Evolutionary conservation across 2,888 invertebrate genomes (phyloP).

Genomic region (Mimumesa dahlbomi): DNA sequence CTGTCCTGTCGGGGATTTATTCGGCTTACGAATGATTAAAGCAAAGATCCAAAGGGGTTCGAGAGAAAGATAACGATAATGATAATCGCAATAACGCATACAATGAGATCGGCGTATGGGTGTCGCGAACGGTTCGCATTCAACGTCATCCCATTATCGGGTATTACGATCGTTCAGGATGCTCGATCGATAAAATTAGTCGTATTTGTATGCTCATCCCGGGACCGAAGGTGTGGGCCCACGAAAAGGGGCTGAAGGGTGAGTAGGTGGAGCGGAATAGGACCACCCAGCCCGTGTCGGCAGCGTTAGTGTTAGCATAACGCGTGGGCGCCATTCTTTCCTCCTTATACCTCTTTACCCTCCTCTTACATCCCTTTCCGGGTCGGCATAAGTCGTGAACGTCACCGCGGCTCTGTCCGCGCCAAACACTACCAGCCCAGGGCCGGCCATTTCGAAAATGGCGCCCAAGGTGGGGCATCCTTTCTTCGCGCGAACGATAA

Average conservation of each 20-base stretch:
- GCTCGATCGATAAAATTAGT: slow-evolving; percentile 63
- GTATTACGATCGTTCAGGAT: slow-evolving; percentile 52
- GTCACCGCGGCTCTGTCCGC: slow-evolving; percentile 48
- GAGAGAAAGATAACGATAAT: not conserved
- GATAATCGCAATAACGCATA: not conserved
- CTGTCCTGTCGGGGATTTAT: too few species aligned
- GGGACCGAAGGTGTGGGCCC: slow-evolving; percentile 69
- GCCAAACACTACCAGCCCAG: slow-evolving; percentile 45
- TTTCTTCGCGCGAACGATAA: slow-evolving; percentile 47
- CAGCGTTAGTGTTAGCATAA: slow-evolving; percentile 78
- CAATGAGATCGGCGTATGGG: not conserved
- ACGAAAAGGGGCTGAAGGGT: slow-evolving; percentile 67
- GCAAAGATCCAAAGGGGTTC: too few species aligned
- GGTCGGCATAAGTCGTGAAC: slow-evolving; percentile 56
- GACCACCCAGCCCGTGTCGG: slow-evolving; percentile 80
- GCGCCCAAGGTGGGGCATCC: slow-evolving; percentile 41
- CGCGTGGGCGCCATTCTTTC: slow-evolving; percentile 79
- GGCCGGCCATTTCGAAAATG: slow-evolving; percentile 53
- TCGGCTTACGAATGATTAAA: too few species aligned
- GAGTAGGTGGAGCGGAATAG: slow-evolving; percentile 78
- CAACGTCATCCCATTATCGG: slow-evolving; percentile 45
- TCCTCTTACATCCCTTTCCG: slow-evolving; percentile 63
- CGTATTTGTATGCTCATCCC: slow-evolving; percentile 59
- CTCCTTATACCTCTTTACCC: slow-evolving; percentile 68
- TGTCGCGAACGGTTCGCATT: not conserved